A percentile compares a stretch with the other conserved stretches of the same genome.
Conservation (phyloP, 2,113 vertebrate species). For the Cathartes aura region DNA sequence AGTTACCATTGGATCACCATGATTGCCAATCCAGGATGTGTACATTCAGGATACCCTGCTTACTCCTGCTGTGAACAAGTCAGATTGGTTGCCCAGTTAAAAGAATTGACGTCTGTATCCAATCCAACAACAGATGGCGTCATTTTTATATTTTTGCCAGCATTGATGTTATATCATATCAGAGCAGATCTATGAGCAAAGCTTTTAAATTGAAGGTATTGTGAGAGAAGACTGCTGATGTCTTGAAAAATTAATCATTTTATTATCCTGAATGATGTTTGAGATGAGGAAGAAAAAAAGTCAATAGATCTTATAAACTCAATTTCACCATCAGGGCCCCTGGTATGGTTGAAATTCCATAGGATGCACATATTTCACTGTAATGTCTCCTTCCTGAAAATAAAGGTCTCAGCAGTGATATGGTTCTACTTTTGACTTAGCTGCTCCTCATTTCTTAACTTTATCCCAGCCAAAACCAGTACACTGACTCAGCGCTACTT, state of each 20-base stretch:
- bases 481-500: background rate
- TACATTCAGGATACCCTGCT: background rate
- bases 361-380: background rate
- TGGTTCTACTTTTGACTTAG: background rate
- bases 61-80: background rate
- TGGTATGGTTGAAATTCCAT: background rate
- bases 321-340: background rate
- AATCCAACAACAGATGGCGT: background rate
- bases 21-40: background rate
- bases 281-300: background rate
- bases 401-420: background rate
- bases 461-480: background rate
- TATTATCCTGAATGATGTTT: background rate
- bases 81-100: background rate
- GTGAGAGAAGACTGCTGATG: background rate
- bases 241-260: conserved; percentile 3
- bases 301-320: background rate
- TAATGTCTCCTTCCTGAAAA: background rate
- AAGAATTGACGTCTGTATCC: background rate
- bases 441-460: background rate
- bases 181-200: background rate
- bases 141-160: background rate
- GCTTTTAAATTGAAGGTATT: background rate
- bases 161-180: background rate
- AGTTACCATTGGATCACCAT: background rate